Percentiles rank a stretch among this genome's conserved stretches.
These are phyloP conservation scores for Grammomys surdaster DNA, from an alignment of 2,113 vertebrate genomes.

Conservation along the genomic window DNA sequence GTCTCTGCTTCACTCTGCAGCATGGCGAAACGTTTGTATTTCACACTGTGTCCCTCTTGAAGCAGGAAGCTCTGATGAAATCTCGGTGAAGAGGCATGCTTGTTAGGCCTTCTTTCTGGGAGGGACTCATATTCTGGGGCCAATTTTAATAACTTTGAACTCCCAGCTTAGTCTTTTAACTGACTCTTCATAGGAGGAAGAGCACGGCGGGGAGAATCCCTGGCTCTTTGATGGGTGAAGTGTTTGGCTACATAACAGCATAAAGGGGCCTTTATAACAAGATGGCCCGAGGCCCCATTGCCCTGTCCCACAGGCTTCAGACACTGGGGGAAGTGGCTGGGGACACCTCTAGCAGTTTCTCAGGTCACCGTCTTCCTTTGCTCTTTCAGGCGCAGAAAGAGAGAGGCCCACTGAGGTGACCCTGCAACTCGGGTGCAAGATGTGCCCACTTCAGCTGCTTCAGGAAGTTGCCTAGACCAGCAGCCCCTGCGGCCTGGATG, in stretches of 20 bases:
- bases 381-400: slow-evolving; percentile 75
- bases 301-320: neutral
- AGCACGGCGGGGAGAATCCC: neutral
- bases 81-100: neutral
- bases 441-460: neutral
- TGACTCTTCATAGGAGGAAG: neutral
- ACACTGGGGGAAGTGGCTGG: neutral
- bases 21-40: neutral
- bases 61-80: neutral
- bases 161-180: neutral
- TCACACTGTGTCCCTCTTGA: neutral
- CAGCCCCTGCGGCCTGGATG: neutral
- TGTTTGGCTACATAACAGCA: neutral
- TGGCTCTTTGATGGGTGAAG: neutral
- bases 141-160: neutral
- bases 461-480: neutral
- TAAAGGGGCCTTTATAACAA: neutral
- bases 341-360: neutral
- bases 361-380: slow-evolving; percentile 35
- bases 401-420: slow-evolving; percentile 58
- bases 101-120: neutral
- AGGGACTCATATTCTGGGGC: neutral
- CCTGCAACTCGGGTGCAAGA: neutral
- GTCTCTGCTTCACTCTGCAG: neutral
- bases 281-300: neutral